Conservation (phyloP, 2,797 vertebrate species). For the Ptychadena robeensis region DNA sequence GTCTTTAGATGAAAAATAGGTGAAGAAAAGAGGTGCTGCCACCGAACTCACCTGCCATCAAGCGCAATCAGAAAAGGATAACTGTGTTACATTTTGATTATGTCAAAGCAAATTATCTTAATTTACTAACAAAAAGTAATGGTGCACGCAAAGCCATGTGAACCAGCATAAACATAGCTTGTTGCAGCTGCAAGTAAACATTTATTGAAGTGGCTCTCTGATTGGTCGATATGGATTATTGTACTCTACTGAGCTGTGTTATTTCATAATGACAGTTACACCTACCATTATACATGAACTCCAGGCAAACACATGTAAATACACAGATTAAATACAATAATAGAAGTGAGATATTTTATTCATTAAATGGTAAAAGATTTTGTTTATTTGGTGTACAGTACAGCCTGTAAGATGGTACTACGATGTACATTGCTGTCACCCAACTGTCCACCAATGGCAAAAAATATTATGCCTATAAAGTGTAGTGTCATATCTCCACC, state of each 20-base stretch:
- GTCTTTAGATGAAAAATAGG: conserved; percentile 7
- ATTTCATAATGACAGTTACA: background rate
- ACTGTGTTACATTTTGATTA: conserved; percentile 1
- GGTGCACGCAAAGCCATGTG: background rate
- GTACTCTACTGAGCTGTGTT: background rate
- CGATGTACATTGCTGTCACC: too few relatives aligned
- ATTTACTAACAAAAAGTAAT: background rate
- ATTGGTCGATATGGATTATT: background rate
- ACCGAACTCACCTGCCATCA: background rate
- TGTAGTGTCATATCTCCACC: too few relatives aligned
- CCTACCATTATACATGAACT: background rate
- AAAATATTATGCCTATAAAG: too few relatives aligned
- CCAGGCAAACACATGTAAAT: background rate
- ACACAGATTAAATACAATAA: background rate
- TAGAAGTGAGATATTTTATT: background rate
- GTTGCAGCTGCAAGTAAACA: background rate
- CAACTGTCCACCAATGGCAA: too few relatives aligned
- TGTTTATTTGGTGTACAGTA: too few relatives aligned
- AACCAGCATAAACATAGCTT: background rate
- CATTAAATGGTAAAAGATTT: background rate
- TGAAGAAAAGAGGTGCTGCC: conserved; percentile 16
- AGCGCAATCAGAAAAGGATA: background rate
- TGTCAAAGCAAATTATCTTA: background rate
- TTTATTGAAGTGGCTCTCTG: background rate
- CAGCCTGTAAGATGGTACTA: too few relatives aligned